Conservation (phyloP, 2,888 invertebrate species). For the Heliconius hortense region DNA sequence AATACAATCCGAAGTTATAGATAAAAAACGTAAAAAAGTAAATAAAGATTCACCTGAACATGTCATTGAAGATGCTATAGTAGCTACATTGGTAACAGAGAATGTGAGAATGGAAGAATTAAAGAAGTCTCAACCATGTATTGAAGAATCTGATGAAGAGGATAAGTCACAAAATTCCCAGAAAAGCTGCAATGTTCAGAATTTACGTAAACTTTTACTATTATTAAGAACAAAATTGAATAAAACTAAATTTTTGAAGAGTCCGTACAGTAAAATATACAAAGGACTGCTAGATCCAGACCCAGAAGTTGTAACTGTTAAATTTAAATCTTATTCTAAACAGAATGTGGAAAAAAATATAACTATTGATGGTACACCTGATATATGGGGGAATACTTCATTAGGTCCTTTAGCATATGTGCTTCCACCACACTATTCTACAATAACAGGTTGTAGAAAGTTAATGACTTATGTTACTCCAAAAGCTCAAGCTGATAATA, state of each 20-base stretch:
- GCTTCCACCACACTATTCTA: slow-evolving; percentile 64
- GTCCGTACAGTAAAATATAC: slow-evolving; percentile 49
- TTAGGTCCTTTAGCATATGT: slow-evolving; percentile 51
- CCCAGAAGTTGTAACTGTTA: slow-evolving; percentile 46
- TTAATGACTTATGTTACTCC: slow-evolving; percentile 53
- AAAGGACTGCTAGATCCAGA: slow-evolving; percentile 49
- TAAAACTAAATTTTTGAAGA: slow-evolving; percentile 49
- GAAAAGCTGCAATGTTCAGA: slow-evolving; percentile 49
- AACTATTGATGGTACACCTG: slow-evolving; percentile 46
- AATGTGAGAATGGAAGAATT: slow-evolving; percentile 48
- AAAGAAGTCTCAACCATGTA: slow-evolving; percentile 35
- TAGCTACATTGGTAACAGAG: slow-evolving; percentile 57
- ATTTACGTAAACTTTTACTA: slow-evolving; percentile 58
- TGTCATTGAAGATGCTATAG: slow-evolving; percentile 62
- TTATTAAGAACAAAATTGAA: slow-evolving; percentile 58
- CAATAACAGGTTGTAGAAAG: slow-evolving; percentile 62
- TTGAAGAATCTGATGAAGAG: slow-evolving; percentile 33
- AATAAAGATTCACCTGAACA: slow-evolving; percentile 52
- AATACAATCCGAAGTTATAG: slow-evolving; percentile 55
- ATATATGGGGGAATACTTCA: slow-evolving; percentile 59
- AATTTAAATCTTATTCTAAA: slow-evolving; percentile 64
- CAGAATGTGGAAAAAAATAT: slow-evolving; percentile 46
- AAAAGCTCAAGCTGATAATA: slow-evolving; percentile 37
- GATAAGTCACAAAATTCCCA: background rate
- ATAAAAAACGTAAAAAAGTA: slow-evolving; percentile 52